Conservation (phyloP, 2,888 invertebrate species). For the Meganola albula region DNA sequence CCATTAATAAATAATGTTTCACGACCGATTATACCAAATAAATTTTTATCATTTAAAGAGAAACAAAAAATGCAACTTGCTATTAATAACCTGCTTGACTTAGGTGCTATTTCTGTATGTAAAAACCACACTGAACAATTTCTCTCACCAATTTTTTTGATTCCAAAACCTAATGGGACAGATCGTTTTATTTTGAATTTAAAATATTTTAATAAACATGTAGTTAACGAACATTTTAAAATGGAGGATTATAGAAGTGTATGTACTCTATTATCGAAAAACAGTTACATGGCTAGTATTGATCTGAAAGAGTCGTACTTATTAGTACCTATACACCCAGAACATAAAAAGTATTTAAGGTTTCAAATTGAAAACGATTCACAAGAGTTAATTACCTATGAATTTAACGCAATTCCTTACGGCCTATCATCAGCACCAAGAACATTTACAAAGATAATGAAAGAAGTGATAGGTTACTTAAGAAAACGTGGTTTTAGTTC, state of each 20-base stretch:
- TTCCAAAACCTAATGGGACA: slow-evolving; percentile 9
- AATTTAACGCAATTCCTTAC: slow-evolving; percentile 2
- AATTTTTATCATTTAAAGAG: slow-evolving; percentile 1
- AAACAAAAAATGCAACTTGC: slow-evolving; percentile 1
- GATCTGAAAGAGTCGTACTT: slow-evolving; percentile 10
- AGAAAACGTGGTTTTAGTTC: slow-evolving; percentile 1
- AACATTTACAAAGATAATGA: neutral
- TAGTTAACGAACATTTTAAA: slow-evolving; percentile 18
- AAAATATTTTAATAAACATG: slow-evolving; percentile 11
- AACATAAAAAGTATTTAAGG: slow-evolving; percentile 1
- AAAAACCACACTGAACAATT: slow-evolving; percentile 5
- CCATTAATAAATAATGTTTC: slow-evolving; percentile 1
- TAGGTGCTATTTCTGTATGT: slow-evolving; percentile 5
- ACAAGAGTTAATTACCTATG: neutral
- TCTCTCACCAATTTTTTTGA: slow-evolving; percentile 10
- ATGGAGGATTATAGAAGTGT: slow-evolving; percentile 17
- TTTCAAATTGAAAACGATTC: neutral
- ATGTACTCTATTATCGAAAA: slow-evolving; percentile 7
- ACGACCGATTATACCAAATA: slow-evolving; percentile 1
- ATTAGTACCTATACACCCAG: neutral
- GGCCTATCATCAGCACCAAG: neutral
- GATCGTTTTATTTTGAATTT: slow-evolving; percentile 12
- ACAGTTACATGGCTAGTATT: slow-evolving; percentile 11
- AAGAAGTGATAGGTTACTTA: slow-evolving; percentile 1
- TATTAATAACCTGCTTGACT: neutral